Evolutionary conservation across 2,888 invertebrate species (phyloP), one percentile per base, ranked within the genome.

Genomic region (Pilophorus perplexus): DNA sequence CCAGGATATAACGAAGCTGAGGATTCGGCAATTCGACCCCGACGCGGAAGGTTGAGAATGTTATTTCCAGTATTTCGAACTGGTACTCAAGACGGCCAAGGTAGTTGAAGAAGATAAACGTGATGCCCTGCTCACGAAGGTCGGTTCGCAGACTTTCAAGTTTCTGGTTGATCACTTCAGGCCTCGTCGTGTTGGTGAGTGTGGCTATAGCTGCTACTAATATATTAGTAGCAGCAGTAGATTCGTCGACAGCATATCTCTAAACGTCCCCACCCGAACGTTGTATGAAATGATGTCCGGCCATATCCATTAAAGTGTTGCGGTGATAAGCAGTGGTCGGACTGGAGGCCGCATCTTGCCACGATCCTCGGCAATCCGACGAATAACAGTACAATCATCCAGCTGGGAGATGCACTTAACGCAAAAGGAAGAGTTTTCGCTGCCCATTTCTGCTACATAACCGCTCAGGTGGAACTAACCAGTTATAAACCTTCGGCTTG

Each of bases 261-360:
- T 86, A 75, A 84, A 86, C 75, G 95, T 95, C 83, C 93, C 96
- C 18, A 79, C 96, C 72, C 94, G 93, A 80, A 93, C 96, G 46
- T 81, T 96, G n/a, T 95, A 95, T 79, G 90, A 93, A 76, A 80
- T 93, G 74, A 87, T 93, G 80, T 90, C 90, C 71, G 90, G 89
- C 12, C 83, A 88, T 67, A 85, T 88, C 73, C 89, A 89, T 59
- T 84, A 87, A 76, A 87, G 87, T 82, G 84, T 74, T 82, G 83
- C 71, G 76, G 82, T 28, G 89, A 89, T 75, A 85, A 85, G 73
- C 85, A 85, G 72, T 89, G 89, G 89, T 90, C 86, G 64, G 96
- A 96, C 79, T 99, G 98, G 98, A 84, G 94, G 69, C 92, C 95
- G 20, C 98, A 99, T 81, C 83, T 95, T 65, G 96, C 98, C 68